phyloP scores from a whole-genome alignment of 2,113 vertebrate species.

The Sinocyclocheilus grahami region DNA sequence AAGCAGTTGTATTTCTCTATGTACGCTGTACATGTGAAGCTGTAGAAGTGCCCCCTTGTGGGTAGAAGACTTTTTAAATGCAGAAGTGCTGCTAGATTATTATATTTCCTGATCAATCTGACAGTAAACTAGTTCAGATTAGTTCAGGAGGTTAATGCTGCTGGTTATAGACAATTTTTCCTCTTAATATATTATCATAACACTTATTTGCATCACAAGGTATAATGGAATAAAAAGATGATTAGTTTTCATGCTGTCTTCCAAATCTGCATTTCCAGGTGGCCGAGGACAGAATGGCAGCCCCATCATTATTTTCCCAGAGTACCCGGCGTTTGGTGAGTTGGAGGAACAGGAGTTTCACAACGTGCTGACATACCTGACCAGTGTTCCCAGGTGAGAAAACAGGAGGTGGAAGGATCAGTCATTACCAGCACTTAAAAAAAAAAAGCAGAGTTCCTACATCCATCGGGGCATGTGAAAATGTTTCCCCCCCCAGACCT shows the following conservation, averaged over 20 bases:
- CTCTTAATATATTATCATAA: background rate
- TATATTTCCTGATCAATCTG: background rate
- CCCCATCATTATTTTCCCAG: conserved; percentile 95
- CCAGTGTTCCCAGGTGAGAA: conserved; percentile 89
- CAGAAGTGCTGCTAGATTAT: background rate
- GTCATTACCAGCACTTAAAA: background rate
- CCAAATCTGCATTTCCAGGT: conserved; percentile 71
- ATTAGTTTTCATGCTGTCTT: background rate
- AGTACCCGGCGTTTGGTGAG: conserved; percentile 90
- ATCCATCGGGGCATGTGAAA: background rate
- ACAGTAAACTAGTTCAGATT: background rate
- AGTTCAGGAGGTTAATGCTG: background rate
- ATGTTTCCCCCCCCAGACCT: background rate
- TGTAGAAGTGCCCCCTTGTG: conserved; percentile 60
- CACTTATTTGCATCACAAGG: too few species aligned
- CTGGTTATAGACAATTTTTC: background rate
- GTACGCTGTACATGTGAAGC: background rate
- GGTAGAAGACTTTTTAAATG: background rate
- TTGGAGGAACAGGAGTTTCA: conserved; percentile 92
- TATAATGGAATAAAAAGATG: background rate
- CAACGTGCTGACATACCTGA: conserved; percentile 93
- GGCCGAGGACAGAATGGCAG: conserved; percentile 90
- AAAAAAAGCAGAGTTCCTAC: background rate
- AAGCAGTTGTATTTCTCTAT: background rate
- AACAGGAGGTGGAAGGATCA: background rate